Conservation (phyloP, 2,113 vertebrate species). For the Melospiza georgiana region DNA sequence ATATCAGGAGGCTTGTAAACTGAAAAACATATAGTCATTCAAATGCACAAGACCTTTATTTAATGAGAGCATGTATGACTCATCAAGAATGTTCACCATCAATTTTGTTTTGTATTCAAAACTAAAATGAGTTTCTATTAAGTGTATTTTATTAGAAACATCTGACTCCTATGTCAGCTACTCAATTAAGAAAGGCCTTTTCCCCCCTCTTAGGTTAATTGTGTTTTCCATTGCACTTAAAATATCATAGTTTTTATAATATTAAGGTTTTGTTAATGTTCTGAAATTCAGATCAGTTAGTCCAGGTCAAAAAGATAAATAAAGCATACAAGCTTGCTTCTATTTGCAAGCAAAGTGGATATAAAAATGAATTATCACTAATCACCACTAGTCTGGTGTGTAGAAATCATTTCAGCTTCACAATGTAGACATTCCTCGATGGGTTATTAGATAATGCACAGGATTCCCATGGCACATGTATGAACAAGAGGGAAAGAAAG, state of each 20-base stretch:
- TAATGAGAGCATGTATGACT: conserved; percentile 41
- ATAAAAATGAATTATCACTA: not conserved
- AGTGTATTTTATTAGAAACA: conserved; percentile 49
- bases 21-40: conserved; percentile 29
- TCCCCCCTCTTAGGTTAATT: not conserved
- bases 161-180: conserved; percentile 31
- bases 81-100: conserved; percentile 21
- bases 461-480: not conserved
- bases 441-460: not conserved
- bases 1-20: conserved; percentile 34
- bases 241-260: conserved; percentile 33
- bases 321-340: not conserved
- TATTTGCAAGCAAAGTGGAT: not conserved
- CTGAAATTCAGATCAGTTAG: conserved; percentile 45
- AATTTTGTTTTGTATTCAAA: conserved; percentile 44
- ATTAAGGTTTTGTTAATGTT: conserved; percentile 37
- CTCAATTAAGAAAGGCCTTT: conserved; percentile 39
- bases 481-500: not conserved
- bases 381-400: not conserved
- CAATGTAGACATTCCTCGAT: not conserved
- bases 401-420: not conserved
- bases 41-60: conserved; percentile 45
- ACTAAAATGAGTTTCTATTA: conserved; percentile 49
- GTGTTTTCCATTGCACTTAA: conserved; percentile 38
- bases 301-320: not conserved